Conservation (phyloP, 2,113 vertebrate genomes). For the Daphoenositta chrysoptera region DNA sequence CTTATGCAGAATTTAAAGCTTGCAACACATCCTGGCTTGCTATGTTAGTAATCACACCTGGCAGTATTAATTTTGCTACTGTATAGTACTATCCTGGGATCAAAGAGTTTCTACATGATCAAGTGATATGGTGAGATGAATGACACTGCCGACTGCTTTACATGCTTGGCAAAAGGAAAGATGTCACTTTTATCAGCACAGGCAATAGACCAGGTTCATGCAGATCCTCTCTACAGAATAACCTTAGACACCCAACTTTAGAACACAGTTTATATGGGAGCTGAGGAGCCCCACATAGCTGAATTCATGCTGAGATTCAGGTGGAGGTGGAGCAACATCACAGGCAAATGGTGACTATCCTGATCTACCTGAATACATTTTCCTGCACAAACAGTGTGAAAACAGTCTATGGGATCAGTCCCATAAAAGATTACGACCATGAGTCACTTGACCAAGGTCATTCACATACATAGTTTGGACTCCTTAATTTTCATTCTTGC, state of each 20-base stretch:
- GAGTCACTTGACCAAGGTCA: neutral
- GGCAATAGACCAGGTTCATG: neutral
- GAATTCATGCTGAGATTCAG: neutral
- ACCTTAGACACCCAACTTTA: neutral
- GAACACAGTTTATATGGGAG: neutral
- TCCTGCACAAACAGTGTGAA: neutral
- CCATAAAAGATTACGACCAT: neutral
- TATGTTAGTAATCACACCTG: neutral
- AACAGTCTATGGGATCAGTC: neutral
- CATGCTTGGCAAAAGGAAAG: neutral
- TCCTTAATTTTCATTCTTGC: neutral
- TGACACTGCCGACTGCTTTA: neutral
- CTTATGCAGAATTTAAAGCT: neutral
- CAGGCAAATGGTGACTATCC: neutral
- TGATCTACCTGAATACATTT: neutral
- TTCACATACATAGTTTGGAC: neutral
- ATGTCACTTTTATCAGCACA: neutral
- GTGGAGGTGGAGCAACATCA: neutral
- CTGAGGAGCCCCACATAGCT: neutral
- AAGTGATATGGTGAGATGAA: neutral
- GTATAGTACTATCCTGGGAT: neutral
- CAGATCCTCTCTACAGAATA: neutral
- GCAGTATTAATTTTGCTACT: conserved; percentile 1
- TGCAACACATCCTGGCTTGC: neutral
- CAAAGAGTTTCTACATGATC: neutral